Evolutionary conservation across 2,113 vertebrate species (phyloP), one percentile per base, ranked within the genome.

Genomic region (Athene cunicularia): DNA sequence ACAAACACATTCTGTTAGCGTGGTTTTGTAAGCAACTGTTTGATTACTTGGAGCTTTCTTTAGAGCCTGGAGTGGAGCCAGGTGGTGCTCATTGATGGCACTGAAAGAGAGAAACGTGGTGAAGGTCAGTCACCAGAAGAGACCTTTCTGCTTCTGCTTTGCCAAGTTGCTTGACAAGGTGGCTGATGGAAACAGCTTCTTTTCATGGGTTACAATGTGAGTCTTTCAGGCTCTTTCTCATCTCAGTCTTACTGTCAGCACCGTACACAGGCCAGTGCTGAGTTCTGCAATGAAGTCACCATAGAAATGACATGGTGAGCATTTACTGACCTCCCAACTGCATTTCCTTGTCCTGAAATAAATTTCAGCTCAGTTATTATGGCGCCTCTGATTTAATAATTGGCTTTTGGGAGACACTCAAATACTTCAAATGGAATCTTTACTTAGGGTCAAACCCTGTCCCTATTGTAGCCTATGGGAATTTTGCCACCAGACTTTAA

Each of bases 161-260:
- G 87, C 97, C 96, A 93, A 96, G 90, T 56, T 93, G 56, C 83
- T 87, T 85, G 92, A 80, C 14, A 15, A 92, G 55, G 37, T 85
- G 79, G 86, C 71, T 95, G 92, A 94, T 84, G 81, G 94, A 96
- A 97, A 96, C 80, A 88, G 76, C 89, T 93, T 80, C 86, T 89
- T 93, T 94, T 96, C 86, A 94, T 62, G 20, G 21, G 21, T 71
- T 45, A 95, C 92, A 96, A 88, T 92, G 82, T 1, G 0, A 89
- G 92, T 92, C 92, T 96, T 96, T 92, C 91, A 96, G 62, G n/a
- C 76, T 76, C 37, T 80, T 73, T 93, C 86, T 86, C 47, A 24
- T 64, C 70, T 80, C 77, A 62, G 83, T 82, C 62, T 90, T 39
- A 30, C 62, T 96, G 94, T 91, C 76, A 82, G 89, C 24, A 16